Base-by-base conservation (phyloP, 2,113 vertebrate species). In the Chaetops frenatus region DNA sequence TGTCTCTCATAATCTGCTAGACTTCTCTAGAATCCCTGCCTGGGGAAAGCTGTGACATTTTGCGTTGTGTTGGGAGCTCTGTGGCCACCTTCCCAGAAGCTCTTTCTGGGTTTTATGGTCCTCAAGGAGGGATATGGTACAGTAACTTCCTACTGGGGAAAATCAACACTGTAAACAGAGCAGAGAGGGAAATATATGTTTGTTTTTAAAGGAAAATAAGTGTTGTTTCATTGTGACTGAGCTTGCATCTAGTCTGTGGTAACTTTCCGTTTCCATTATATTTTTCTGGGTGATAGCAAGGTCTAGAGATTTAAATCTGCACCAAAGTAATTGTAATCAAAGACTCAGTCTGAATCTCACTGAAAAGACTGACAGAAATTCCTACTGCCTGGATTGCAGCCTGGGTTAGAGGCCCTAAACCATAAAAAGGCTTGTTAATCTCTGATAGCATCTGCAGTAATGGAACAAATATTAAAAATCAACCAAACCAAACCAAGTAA, bases 11-110 rank as follows among this genome's bases (percentile, higher is more conserved):
- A 62, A 89, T 71, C 57, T 5, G 8, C 69, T 67, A 21, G 76
- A 66, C 83, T 86, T 64, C 47, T 29, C 31, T 40, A 61, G 65
- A 86, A 92, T 56, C 48, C 38, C 44, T 74, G 83, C 47, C 72
- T 81, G 72, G 56, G 88, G 80, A 78, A 84, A 94, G 72, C 36
- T 78, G 48, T 94, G 89, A 81, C 83, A 84, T 95, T 94, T 81
- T 92, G 36, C 2, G 4, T 84, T 81, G 86, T 69, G 77, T 77
- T 81, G 61, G 53, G 86, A 94, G 64, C 33, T 78, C 48, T 67
- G 53, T 67, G 69, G 53, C 73, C 57, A 42, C 70, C 72, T 81
- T 88, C 42, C 62, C 40, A 72, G 48, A 51, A 91, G 18, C 15
- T 56, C 40, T 86, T 85, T 66, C n/a, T 87, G 65, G 11, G 12